These are phyloP conservation scores for Sebastes itinus DNA, from an alignment of 2,797 vertebrate species.

Conservation along the genomic window DNA sequence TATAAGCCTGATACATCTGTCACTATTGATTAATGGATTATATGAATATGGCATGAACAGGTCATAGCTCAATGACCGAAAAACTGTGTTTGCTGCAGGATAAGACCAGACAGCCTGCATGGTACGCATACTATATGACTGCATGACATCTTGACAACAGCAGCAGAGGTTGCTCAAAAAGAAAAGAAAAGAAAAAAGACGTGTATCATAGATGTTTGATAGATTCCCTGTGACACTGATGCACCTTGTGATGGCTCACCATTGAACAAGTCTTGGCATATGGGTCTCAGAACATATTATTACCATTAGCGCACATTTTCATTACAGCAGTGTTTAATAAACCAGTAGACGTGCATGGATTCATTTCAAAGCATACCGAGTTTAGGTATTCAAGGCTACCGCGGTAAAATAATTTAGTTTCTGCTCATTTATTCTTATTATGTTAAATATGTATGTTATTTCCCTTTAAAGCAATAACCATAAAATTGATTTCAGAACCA, in stretches of 20 bases:
- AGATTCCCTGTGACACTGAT: slow-evolving; percentile 3
- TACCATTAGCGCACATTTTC: slow-evolving; percentile 1
- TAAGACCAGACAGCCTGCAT: neutral
- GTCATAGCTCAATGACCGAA: neutral
- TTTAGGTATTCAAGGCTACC: neutral
- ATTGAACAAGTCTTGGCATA: neutral
- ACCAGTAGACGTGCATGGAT: neutral
- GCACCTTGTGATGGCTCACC: neutral
- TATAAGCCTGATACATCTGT: neutral
- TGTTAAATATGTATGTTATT: neutral
- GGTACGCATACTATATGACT: neutral
- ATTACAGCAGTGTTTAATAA: slow-evolving; percentile 3
- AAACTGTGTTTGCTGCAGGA: neutral
- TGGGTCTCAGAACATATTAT: neutral
- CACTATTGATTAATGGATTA: neutral
- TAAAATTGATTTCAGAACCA: neutral
- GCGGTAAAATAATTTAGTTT: neutral
- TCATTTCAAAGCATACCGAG: neutral
- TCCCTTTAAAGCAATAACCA: neutral
- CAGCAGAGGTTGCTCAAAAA: neutral
- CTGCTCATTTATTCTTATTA: neutral
- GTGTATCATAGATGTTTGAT: neutral
- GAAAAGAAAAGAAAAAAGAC: neutral
- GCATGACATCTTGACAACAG: neutral
- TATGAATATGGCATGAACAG: neutral